Conservation (phyloP, 2,888 invertebrate species). For the Steinernema scapterisci region DNA sequence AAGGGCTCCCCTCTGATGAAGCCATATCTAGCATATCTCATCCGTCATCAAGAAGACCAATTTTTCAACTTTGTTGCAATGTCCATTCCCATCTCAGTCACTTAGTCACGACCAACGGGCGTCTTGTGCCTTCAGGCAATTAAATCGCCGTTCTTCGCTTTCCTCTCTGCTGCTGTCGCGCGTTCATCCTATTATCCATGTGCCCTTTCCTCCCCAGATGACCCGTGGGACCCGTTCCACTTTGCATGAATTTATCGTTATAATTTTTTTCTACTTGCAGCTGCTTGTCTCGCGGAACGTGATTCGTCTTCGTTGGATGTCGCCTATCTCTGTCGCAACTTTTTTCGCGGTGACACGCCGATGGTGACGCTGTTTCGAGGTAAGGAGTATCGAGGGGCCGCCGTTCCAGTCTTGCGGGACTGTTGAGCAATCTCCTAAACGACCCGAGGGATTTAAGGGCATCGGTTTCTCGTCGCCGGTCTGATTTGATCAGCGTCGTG, state of each 20-base stretch:
- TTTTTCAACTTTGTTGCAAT: not conserved
- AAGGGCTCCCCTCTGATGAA: too few relatives aligned
- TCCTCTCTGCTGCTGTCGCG: not conserved
- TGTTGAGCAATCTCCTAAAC: not conserved
- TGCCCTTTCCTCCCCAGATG: not conserved
- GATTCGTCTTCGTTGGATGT: conserved; percentile 29
- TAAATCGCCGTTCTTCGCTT: not conserved
- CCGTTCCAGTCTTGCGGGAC: conserved; percentile 11
- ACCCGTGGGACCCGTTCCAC: conserved; percentile 18
- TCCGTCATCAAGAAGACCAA: not conserved
- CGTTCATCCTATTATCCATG: not conserved
- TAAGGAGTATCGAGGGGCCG: not conserved
- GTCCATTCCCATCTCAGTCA: not conserved
- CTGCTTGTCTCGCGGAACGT: conserved; percentile 18
- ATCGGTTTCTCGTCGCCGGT: too few relatives aligned
- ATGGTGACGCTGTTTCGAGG: conserved; percentile 28
- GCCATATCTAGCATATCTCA: conserved; percentile 14
- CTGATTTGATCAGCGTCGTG: conserved; percentile 31
- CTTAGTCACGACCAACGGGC: not conserved
- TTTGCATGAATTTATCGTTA: conserved; percentile 20
- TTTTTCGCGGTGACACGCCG: conserved; percentile 29
- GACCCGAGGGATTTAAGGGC: conserved; percentile 1
- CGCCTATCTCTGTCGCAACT: conserved; percentile 24
- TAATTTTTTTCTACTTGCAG: conserved; percentile 5
- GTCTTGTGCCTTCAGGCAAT: conserved; percentile 5